These are phyloP conservation scores for Notocelia uddmanniana DNA, from an alignment of 2,888 invertebrate genomes.

Conservation along the genomic window DNA sequence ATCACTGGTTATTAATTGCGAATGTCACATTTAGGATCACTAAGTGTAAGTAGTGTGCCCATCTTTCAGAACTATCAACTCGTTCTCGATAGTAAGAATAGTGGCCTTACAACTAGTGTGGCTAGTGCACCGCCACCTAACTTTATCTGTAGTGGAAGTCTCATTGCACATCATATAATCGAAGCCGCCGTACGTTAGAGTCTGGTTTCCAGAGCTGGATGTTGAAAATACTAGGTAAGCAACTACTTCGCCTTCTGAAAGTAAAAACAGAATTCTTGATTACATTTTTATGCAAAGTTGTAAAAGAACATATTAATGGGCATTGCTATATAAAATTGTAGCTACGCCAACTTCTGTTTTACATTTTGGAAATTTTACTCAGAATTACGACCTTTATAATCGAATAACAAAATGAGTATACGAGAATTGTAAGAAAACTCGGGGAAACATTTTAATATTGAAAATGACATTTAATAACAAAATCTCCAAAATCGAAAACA, in stretches of 20 bases:
- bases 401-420: no score
- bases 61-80: conserved; percentile 44
- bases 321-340: background rate
- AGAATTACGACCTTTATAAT: no score
- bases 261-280: background rate
- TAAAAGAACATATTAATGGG: background rate
- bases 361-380: no score
- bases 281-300: background rate
- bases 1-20: no score
- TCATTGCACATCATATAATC: conserved; percentile 20
- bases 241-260: background rate
- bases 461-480: no score
- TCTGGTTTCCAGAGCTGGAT: conserved; percentile 33
- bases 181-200: conserved; percentile 34
- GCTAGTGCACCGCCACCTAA: conserved; percentile 49
- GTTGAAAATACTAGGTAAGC: conserved; percentile 7
- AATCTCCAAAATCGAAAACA: no score
- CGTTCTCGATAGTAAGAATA: conserved; percentile 46
- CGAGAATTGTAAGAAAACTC: no score
- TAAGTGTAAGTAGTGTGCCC: conserved; percentile 26
- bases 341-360: no score
- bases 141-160: conserved; percentile 14
- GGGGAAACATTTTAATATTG: no score
- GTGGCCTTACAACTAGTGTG: conserved; percentile 48
- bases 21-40: background rate